A percentile compares a stretch with the other conserved stretches of the same genome.
phyloP scores from a whole-genome alignment of 2,797 vertebrate species.

The Eulemur rubriventer region DNA sequence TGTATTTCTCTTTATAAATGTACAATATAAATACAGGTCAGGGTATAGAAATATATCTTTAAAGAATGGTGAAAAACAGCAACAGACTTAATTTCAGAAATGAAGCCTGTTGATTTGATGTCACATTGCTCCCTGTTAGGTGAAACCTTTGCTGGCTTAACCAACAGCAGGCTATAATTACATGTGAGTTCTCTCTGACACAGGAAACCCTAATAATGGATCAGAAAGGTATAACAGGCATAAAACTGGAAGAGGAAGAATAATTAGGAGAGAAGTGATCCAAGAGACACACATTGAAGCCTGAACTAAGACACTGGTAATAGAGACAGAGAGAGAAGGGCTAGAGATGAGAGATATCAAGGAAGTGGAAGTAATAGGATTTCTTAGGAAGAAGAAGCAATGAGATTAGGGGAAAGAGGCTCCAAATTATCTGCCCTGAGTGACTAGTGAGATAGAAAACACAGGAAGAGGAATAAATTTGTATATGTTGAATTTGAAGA shows the following conservation, averaged over 20 bases:
- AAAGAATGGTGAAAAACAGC: not conserved
- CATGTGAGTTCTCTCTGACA: not conserved
- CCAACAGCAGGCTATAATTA: not conserved
- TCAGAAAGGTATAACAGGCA: not conserved
- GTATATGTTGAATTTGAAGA: not conserved
- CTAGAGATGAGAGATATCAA: not conserved
- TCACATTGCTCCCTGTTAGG: not conserved
- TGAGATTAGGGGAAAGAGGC: not conserved
- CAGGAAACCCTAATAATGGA: not conserved
- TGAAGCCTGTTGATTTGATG: not conserved
- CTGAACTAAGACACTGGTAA: not conserved
- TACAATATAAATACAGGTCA: not conserved
- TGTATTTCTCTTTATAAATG: not conserved
- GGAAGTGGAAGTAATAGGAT: not conserved
- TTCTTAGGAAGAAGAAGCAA: not conserved
- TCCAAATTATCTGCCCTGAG: not conserved
- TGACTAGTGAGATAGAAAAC: not conserved
- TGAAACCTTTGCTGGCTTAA: not conserved
- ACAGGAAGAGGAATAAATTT: not conserved
- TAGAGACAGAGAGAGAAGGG: not conserved
- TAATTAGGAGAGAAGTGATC: not conserved
- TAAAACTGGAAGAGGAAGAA: not conserved
- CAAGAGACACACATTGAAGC: not conserved
- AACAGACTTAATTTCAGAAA: constrained; percentile 10
- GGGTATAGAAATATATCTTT: not conserved